A percentile compares a stretch with the other conserved stretches of the same genome.
Conservation (phyloP, 2,888 invertebrate genomes). For the Melipona beecheii region DNA sequence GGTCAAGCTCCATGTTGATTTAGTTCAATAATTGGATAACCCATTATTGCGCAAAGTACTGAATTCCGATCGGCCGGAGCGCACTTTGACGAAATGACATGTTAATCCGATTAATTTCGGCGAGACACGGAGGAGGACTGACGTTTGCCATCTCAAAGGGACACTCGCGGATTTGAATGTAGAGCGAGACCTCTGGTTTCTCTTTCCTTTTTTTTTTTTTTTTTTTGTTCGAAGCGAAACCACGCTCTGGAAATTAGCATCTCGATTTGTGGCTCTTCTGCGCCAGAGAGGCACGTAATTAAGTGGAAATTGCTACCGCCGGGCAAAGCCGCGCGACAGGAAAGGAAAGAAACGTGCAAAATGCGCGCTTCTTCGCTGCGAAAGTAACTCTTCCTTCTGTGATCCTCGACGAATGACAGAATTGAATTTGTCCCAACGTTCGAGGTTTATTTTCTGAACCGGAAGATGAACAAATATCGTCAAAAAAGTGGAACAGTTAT, state of each 20-base stretch:
- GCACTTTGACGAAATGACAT: constrained; percentile 30
- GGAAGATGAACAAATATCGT: too few species aligned
- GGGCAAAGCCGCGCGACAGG: background rate
- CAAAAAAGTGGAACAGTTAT: too few species aligned
- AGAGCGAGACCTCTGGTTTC: background rate
- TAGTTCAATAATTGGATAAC: constrained; percentile 47
- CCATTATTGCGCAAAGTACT: constrained; percentile 52
- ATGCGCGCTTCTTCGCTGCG: background rate
- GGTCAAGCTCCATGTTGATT: constrained; percentile 42
- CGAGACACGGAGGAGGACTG: too few species aligned
- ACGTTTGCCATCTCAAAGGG: background rate
- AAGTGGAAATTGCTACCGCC: background rate
- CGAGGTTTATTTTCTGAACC: background rate
- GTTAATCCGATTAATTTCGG: constrained; percentile 52
- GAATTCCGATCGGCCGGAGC: constrained; percentile 15
- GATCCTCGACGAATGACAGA: background rate
- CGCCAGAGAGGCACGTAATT: background rate
- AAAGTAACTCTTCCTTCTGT: background rate
- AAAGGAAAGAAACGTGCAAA: background rate
- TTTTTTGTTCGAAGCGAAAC: background rate
- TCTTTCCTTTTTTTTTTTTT: too few species aligned
- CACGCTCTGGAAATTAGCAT: background rate
- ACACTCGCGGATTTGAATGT: background rate
- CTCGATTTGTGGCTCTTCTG: background rate
- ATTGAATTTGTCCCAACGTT: background rate